Percentiles rank a stretch among this genome's conserved stretches.
Evolutionary conservation across 2,888 invertebrate species (phyloP).

Genomic region (Sarcophaga caerulescens): DNA sequence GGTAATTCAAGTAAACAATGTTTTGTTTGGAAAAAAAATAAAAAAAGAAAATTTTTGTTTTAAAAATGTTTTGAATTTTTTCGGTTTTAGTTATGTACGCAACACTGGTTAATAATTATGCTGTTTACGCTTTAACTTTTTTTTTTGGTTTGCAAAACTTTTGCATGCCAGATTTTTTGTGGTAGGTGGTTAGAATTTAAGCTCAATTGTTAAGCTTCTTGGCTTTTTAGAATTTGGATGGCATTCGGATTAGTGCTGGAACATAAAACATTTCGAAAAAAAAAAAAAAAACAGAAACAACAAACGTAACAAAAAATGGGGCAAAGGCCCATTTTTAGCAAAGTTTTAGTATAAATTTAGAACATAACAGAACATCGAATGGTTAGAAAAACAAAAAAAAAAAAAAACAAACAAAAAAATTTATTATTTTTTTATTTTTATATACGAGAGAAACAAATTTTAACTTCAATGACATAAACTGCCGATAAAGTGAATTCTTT

Average conservation of each 20-base stretch:
- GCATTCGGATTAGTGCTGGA: conserved; percentile 56
- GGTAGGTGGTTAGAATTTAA: conserved; percentile 25
- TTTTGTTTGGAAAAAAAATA: conserved; percentile 61
- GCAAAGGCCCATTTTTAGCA: not conserved
- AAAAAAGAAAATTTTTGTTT: conserved; percentile 63
- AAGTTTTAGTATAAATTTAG: conserved; percentile 19
- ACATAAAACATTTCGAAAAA: conserved; percentile 33
- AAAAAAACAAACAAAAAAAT: not conserved
- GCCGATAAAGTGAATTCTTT: too few relatives aligned
- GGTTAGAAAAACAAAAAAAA: not conserved
- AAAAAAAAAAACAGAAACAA: not conserved
- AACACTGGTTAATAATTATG: conserved; percentile 62
- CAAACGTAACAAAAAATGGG: not conserved
- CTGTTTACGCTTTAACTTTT: conserved; percentile 32
- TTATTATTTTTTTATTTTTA: too few relatives aligned
- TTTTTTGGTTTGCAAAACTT: conserved; percentile 65
- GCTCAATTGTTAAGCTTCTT: conserved; percentile 37
- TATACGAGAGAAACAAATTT: too few relatives aligned
- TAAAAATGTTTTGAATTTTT: conserved; percentile 48
- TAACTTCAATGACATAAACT: too few relatives aligned
- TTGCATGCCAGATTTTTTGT: conserved; percentile 63
- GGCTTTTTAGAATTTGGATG: conserved; percentile 12
- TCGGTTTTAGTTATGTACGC: conserved; percentile 46
- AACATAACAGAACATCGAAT: not conserved
- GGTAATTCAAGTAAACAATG: conserved; percentile 67